Base-by-base conservation (phyloP, 2,797 vertebrate species). In the Dipus sagitta region DNA sequence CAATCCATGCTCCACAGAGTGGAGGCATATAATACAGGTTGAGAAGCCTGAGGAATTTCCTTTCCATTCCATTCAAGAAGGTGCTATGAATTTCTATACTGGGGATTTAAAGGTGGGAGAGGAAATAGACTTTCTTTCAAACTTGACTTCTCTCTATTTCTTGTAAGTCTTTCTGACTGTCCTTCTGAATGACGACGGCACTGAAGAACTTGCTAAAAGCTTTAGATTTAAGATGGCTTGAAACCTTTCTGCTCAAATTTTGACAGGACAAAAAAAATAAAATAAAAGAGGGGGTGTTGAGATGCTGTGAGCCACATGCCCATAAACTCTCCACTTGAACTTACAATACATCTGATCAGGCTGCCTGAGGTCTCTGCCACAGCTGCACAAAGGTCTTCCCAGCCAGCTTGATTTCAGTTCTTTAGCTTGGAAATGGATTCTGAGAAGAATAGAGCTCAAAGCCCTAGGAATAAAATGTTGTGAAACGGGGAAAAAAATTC, bases 91-190 rank as follows among this genome's bases (percentile, higher is more conserved):
- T 86, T 89, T 85, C 94, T 88, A 71, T 74, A 30, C 42, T 15
- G 14, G 7, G 67, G 70, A 96, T 65, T 76, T 75, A 38, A 90
- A 88, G 74, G 67, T n/a, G 14, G 58, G 75, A 82, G 32, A 78
- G 32, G 60, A 96, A 96, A 96, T 6, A 88, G 80, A 92, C 84
- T 95, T 95, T 96, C 92, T 94, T 94, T 95, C 92, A 88, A 93
- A 94, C 67, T 24, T 93, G 60, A 86, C 91, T 96, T 92, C 90
- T 92, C 94, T 90, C 83, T 85, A 67, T 80, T 93, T 58, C 77
- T 93, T 94, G 88, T 93, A 95, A 96, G 93, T 96, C 94, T 94
- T 95, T 85, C 70, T 38, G 62, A 76, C 86, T 88, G 75, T 86
- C 52, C 12, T 87, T 96, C 78, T 84, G 9, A 97, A 79, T 91